These are phyloP conservation scores for Reticulitermes lucifugus DNA, from an alignment of 2,888 invertebrate genomes.

Conservation along the genomic window DNA sequence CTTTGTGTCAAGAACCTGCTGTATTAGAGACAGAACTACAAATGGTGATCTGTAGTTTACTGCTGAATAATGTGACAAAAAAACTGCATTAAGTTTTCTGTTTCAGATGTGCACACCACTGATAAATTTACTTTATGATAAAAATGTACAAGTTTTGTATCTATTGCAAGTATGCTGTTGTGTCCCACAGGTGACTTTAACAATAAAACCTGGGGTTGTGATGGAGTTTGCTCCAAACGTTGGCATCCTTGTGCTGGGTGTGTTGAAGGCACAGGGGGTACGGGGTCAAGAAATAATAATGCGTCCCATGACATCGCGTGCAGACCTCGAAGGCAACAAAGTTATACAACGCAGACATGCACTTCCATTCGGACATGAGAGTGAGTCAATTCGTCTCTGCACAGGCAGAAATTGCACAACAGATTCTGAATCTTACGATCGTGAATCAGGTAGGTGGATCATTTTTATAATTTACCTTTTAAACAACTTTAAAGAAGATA, in stretches of 20 bases:
- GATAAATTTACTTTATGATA: too few species aligned
- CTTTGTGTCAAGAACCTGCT: too few species aligned
- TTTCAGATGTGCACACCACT: too few species aligned
- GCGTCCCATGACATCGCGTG: slow-evolving; percentile 68
- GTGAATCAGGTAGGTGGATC: slow-evolving; percentile 35
- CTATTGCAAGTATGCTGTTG: too few species aligned
- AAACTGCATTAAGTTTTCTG: too few species aligned
- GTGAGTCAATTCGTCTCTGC: slow-evolving; percentile 79
- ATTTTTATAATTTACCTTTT: not conserved
- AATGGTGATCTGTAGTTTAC: too few species aligned
- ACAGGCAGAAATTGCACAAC: slow-evolving; percentile 77
- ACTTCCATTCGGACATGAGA: not conserved
- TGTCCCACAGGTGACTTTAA: slow-evolving; percentile 72
- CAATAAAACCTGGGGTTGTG: slow-evolving; percentile 88
- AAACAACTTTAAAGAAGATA: too few species aligned
- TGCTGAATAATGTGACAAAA: too few species aligned
- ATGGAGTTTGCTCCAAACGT: slow-evolving; percentile 96
- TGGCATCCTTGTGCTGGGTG: slow-evolving; percentile 94
- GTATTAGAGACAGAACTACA: too few species aligned
- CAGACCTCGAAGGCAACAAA: slow-evolving; percentile 63
- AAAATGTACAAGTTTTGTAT: too few species aligned
- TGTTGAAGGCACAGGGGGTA: slow-evolving; percentile 85
- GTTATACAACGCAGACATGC: slow-evolving; percentile 59
- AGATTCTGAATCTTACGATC: slow-evolving; percentile 66
- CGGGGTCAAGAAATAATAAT: slow-evolving; percentile 81